Evolutionary conservation across 1,140 invertebrate species (phyloP).

Genomic region (Ctenoplectra terminalis): DNA sequence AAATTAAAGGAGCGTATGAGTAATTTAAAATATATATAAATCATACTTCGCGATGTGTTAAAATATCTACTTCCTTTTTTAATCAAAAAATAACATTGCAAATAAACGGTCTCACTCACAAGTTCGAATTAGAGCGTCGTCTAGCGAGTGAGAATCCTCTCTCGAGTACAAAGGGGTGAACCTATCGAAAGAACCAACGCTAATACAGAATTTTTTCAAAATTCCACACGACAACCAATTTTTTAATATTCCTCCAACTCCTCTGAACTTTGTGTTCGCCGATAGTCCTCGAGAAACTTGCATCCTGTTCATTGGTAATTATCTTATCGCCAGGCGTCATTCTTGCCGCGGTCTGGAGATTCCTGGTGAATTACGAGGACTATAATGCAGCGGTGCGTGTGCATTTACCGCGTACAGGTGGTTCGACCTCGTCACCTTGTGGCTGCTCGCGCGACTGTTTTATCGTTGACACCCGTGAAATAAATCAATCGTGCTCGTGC

Average conservation of each 20-base stretch:
- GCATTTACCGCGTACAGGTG: slow-evolving; percentile 12
- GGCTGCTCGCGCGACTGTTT: slow-evolving; percentile 1
- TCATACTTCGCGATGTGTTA: too few species aligned
- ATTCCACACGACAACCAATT: background rate
- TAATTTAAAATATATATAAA: too few species aligned
- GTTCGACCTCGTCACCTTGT: slow-evolving; percentile 26
- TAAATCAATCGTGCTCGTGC: slow-evolving; percentile 52
- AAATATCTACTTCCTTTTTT: too few species aligned
- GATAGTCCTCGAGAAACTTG: background rate
- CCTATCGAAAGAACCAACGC: too few species aligned
- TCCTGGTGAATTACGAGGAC: slow-evolving; percentile 46
- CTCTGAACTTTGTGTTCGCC: slow-evolving; percentile 41
- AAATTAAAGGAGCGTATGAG: too few species aligned
- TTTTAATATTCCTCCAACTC: slow-evolving; percentile 2
- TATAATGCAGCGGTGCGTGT: background rate
- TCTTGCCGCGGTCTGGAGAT: background rate
- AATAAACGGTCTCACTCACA: too few species aligned
- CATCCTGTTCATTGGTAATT: slow-evolving; percentile 56
- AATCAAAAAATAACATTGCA: too few species aligned
- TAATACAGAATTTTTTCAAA: background rate
- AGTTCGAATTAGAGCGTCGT: too few species aligned
- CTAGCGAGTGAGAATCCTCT: too few species aligned
- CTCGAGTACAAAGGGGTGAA: too few species aligned
- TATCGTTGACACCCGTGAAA: slow-evolving; percentile 11
- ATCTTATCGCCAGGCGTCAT: slow-evolving; percentile 48